Base-by-base conservation (phyloP, 2,888 invertebrate genomes). In the Cacoxenus indagator region DNA sequence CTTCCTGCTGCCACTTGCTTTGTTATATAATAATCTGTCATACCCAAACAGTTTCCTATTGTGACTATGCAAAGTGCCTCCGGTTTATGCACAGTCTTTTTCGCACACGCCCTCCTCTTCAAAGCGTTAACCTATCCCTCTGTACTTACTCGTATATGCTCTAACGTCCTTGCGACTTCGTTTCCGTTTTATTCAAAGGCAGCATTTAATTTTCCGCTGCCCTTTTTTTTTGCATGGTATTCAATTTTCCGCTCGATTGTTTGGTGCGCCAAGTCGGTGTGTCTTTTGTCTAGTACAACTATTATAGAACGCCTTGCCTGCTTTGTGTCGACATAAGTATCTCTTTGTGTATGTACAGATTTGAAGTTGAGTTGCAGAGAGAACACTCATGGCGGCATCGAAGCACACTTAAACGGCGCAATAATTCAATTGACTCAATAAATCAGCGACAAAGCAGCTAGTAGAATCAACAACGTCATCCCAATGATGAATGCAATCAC, bases 401-500 rank as follows among this genome's bases (percentile, higher is more conserved):
- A 68, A 69, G 68, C 73, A 70, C 67, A 70, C 77, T 67, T 43
- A 31, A 67, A 31, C 26, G 62, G 67, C 67, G 54, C 29, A 77
- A 82, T 80, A 83, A 82, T 77, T 82, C 83, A 81, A 81, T 80
- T 78, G 83, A 82, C 70, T 76, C 78, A 31, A 59, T 19, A 31
- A 59, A 19, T 51, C 22, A 19, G 4, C 5, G 1, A 11, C 19
- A 51, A 51, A 17, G 22, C 3, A 4, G 11, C 3, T 8, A 5
- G 9, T 37, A n/a, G n/a, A 43, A 22, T 51, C 19, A 57, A 29
- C 31, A 31, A 8, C 19, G 26, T n/a, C 59, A 59, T 31, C 59
- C 17, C 11, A 54, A 54, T 37, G 22, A 51, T 9, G 24, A 17
- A 51, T 51, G 51, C 51, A 51, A 31, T 57, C 57, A 57, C 31